Evolutionary conservation across 35 echinoderm and acorn worm genomes (phyloP), one percentile per base, ranked within the genome.

Genomic region (Apostichopus californicus): DNA sequence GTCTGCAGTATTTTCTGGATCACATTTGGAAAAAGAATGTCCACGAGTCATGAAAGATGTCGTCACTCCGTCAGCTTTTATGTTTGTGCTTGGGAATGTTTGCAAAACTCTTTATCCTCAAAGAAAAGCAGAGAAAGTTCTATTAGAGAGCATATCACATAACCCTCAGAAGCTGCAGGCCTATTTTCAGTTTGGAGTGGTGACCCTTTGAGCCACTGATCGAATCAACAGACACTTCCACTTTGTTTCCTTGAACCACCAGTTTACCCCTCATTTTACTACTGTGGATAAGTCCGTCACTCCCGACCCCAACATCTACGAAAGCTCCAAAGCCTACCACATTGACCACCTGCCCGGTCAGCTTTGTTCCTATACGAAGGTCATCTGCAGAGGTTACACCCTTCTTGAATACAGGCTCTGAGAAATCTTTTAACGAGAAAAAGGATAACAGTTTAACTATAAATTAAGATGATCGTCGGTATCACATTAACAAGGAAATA

Each of bases 331-430:
- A 98, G 65, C 94, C 93, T 10, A 89, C 87, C 5, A 94, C 91
- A 56, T 98, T 98, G 8, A 66, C 68, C 52, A 98, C 92, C n/a
- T 93, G 78, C 5, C 97, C 97, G 3, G 97, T 94, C 77, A 96
- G 78, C 23, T 55, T 64, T 15, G 57, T 79, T 9, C 97, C 95
- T 15, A 83, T 7, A 1, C 58, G 77, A 66, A 99, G 93, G 71
- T 99, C 91, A 28, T 94, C 77, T 9, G 96, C 73, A 0, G 97
- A 96, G 55, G 92, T 87, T 9, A 99, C 22, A n/a, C 82, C 57
- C 56, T 86, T 64, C 93, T 94, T 99, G 93, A 99, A 99, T 18
- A 96, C 81, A 5, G 97, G 95, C 81, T 96, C 93, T n/a, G 92
- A 92, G 92, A 91, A 94, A 91, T 94, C 97, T 98, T 73, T 80